Base-by-base conservation (phyloP, 2,113 vertebrate genomes). In the Hyperoodon ampullatus region DNA sequence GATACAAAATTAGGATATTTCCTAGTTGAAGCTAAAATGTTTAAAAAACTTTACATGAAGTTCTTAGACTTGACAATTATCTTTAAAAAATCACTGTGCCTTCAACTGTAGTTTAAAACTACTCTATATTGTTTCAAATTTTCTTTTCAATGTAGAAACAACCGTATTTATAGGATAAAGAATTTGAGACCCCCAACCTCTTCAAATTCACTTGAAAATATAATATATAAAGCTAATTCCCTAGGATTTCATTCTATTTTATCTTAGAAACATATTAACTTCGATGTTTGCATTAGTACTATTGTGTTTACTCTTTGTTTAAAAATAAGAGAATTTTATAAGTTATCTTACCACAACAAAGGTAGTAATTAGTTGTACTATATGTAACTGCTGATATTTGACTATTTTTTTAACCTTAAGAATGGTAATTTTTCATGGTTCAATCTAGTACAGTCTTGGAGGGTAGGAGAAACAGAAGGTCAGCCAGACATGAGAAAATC, bases 1-100 rank as follows among this genome's bases (percentile, higher is more conserved):
- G 47, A 87, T 72, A 81, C 74, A 91, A 94, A 95, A 82, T 95
- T 44, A 86, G 53, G 88, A 77, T 77, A 68, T 97, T 93, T 87
- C 33, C 83, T 83, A 61, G 15, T 77, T 94, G 47, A 90, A 63
- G 86, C 12, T 47, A 83, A 60, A 71, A 68, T 92, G 7, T 28
- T 96, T 92, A 68, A 93, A 88, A 84, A 15, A 35, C 0, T 26
- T 93, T 72, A 61, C 55, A 83, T 47, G 30, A 88, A 70, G n/a
- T 81, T 95, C 6, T 81, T 86, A 71, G 42, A 65, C 13, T 93
- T 93, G 50, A 81, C 39, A 94, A 63, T n/a, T 66, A 42, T 75
- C 23, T 53, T 82, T 23, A 63, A 50, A 80, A 89, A 66, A n/a
- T 77, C 19, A 71, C 65, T 50, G 26, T 78, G 65, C 21, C 12